phyloP scores from a whole-genome alignment of 2,888 invertebrate genomes.

The Coenonympha glycerion region DNA sequence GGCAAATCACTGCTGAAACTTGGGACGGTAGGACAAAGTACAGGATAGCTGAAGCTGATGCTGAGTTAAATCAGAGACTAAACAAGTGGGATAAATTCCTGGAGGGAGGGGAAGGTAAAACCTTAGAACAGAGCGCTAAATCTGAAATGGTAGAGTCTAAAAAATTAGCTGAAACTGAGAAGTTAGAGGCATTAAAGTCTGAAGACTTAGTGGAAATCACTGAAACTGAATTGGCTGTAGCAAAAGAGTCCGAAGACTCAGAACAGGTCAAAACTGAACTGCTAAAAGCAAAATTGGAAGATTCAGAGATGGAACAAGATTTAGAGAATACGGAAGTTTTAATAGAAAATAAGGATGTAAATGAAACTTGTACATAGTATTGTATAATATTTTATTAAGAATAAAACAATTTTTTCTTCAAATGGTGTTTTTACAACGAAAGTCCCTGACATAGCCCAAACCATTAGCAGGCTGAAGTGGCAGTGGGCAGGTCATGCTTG shows the following conservation, averaged over 20 bases:
- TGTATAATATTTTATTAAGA: neutral
- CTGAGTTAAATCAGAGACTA: constrained; percentile 86
- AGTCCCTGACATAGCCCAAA: no score
- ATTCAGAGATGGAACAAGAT: neutral
- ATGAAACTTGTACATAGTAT: constrained; percentile 3
- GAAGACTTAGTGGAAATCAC: neutral
- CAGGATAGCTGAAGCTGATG: constrained; percentile 92
- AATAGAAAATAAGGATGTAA: constrained; percentile 6
- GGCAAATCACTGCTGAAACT: constrained; percentile 88
- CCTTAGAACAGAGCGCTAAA: neutral
- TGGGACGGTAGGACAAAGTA: constrained; percentile 98
- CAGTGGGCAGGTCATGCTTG: no score
- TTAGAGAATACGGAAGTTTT: constrained; percentile 5
- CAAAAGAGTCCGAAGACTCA: neutral
- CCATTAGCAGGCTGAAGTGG: no score
- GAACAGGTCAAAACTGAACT: no score
- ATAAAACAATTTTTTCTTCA: neutral
- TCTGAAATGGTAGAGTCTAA: no score
- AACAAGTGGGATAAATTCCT: constrained; percentile 92
- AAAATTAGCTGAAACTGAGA: no score
- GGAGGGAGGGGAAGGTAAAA: constrained; percentile 66
- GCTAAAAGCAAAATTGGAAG: neutral
- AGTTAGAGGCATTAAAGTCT: neutral
- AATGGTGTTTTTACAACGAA: no score
- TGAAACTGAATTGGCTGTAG: constrained; percentile 28